Base-by-base conservation (phyloP, 2,888 invertebrate species). In the Drosophila silvestris region DNA sequence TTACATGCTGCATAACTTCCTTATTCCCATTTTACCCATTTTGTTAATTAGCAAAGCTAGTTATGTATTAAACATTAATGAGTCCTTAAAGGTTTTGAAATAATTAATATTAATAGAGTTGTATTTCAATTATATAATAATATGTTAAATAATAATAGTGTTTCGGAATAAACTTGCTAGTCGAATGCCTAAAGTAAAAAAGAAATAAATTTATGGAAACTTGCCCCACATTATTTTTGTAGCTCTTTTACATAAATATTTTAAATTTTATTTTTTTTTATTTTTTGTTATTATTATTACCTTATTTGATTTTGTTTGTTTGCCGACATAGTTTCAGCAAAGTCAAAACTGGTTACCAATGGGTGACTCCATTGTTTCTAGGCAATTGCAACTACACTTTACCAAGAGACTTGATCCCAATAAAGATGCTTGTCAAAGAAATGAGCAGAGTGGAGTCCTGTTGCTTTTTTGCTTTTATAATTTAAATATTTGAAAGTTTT, bases 331-430 rank as follows among this genome's bases (percentile, higher is more conserved):
- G 41, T 22, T 30, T 19, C 22, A 58, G 70, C 73, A 81, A 82
- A 73, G 78, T 82, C 80, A 73, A 73, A 71, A 74, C 67, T 79
- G 62, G 67, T 67, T 54, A 26, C 67, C 50, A 37, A 37, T 44
- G 78, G 30, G 44, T 33, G 56, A 51, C 39, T 56, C 32, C 65
- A 53, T 74, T 66, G 65, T 71, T 68, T 70, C 57, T 54, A 57
- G 57, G 54, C 57, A 54, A 63, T 30, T 53, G 26, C 56, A 56
- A 65, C 64, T 47, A 60, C 58, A 28, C 3, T 41, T 19, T 41
- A 62, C 50, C 61, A 28, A 16, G 75, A 59, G 80, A 77, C 59
- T 61, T 72, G 82, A 89, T 87, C 84, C 67, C 77, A 71, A 82
- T 53, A 7, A 14, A 57, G 9, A 32, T 51, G 28, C 16, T 19